Percentiles rank a stretch among this genome's conserved stretches.
phyloP scores from a whole-genome alignment of 2,888 invertebrate species.

The Thumatha senex region DNA sequence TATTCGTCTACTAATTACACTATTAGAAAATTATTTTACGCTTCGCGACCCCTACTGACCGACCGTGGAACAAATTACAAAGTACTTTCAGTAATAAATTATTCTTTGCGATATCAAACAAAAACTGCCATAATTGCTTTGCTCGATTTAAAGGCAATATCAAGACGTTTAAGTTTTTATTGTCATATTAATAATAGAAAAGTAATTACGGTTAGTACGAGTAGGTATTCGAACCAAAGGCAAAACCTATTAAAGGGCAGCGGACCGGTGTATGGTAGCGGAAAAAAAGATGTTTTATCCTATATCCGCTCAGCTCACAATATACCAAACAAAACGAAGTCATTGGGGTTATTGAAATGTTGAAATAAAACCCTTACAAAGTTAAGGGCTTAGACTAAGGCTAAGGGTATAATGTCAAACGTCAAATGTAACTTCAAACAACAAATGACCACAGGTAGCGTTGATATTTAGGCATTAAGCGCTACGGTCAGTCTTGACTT shows the following conservation, averaged over 20 bases:
- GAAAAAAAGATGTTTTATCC: not conserved
- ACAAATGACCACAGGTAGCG: too few species aligned
- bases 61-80: constrained; percentile 31
- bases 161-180: constrained; percentile 25
- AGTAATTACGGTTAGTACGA: constrained; percentile 11
- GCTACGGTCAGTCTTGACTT: too few species aligned
- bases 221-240: constrained; percentile 6
- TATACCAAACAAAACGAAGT: too few species aligned
- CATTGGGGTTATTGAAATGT: too few species aligned
- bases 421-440: too few species aligned
- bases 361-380: too few species aligned
- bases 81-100: constrained; percentile 20
- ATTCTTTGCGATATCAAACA: constrained; percentile 17
- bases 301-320: too few species aligned
- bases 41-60: constrained; percentile 29
- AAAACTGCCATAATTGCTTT: constrained; percentile 25
- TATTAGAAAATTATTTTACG: constrained; percentile 48
- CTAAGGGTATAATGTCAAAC: too few species aligned
- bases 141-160: constrained; percentile 12
- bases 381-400: too few species aligned
- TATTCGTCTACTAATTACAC: constrained; percentile 34
- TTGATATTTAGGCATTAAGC: too few species aligned
- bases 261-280: not conserved
- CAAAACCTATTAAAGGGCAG: constrained; percentile 20
- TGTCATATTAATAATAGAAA: constrained; percentile 9